Evolutionary conservation across 2,888 invertebrate genomes (phyloP).

Genomic region (Drosophila barbarae): DNA sequence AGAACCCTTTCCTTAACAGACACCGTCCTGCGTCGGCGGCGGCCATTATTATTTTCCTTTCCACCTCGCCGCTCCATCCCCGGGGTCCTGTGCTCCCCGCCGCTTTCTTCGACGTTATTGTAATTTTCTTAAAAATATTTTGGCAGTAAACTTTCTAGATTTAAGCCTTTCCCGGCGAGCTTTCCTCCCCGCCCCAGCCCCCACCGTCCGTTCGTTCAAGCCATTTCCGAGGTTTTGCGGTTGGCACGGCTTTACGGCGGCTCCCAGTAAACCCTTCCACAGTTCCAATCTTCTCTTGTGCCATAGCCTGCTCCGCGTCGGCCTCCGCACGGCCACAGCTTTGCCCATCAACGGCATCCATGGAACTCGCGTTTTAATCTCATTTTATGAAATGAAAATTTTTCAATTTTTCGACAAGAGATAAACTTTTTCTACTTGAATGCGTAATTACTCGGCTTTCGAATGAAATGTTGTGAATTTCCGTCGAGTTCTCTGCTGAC

Average conservation of each 20-base stretch:
- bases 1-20: slow-evolving; percentile 43
- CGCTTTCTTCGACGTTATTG: slow-evolving; percentile 54
- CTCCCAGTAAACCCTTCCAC: slow-evolving; percentile 16
- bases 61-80: neutral
- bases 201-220: neutral
- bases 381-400: slow-evolving; percentile 75
- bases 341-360: slow-evolving; percentile 10
- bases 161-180: slow-evolving; percentile 62
- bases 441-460: slow-evolving; percentile 68
- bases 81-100: slow-evolving; percentile 4
- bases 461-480: slow-evolving; percentile 60
- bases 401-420: slow-evolving; percentile 73
- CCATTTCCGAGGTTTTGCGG: slow-evolving; percentile 55
- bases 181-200: neutral
- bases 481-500: slow-evolving; percentile 20
- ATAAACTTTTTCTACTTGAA: slow-evolving; percentile 75
- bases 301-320: neutral
- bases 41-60: slow-evolving; percentile 69
- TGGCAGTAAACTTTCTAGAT: slow-evolving; percentile 67
- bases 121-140: slow-evolving; percentile 73
- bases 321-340: slow-evolving; percentile 4
- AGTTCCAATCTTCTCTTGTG: neutral
- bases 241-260: slow-evolving; percentile 49
- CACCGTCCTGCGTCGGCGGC: slow-evolving; percentile 50
- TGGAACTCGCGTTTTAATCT: slow-evolving; percentile 62